A percentile compares a stretch with the other conserved stretches of the same genome.
Evolutionary conservation across 2,888 invertebrate genomes (phyloP).

Genomic region (Thymelicus lineola): DNA sequence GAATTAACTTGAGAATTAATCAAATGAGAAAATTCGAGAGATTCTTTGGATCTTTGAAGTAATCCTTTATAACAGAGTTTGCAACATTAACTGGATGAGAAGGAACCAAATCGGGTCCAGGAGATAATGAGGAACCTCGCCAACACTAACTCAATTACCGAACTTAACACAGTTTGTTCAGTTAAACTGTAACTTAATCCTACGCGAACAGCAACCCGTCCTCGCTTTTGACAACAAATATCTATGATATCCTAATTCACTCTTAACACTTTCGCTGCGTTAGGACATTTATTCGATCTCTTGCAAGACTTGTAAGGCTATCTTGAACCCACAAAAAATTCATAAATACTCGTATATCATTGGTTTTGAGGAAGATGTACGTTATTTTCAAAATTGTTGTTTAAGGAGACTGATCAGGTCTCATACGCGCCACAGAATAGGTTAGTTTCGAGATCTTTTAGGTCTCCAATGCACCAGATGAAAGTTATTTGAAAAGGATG

Average conservation of each 20-base stretch:
- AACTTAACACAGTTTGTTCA: conserved; percentile 47
- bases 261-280: too few species aligned
- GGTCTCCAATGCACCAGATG: too few species aligned
- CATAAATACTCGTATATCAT: too few species aligned
- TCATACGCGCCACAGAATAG: too few species aligned
- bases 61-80: conserved; percentile 35
- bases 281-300: too few species aligned
- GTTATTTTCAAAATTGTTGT: too few species aligned
- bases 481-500: too few species aligned
- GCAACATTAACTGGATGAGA: conserved; percentile 41
- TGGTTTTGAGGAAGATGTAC: too few species aligned
- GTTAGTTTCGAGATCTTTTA: too few species aligned
- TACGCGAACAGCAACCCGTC: conserved; percentile 35
- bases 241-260: conserved; percentile 1
- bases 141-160: conserved; percentile 49
- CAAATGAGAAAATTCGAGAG: conserved; percentile 38
- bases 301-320: too few species aligned
- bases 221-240: conserved; percentile 12
- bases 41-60: conserved; percentile 31
- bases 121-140: conserved; percentile 50
- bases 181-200: conserved; percentile 42
- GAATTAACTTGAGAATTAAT: conserved; percentile 37
- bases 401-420: too few species aligned
- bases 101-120: conserved; percentile 44
- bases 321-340: too few species aligned